Evolutionary conservation across 1,140 invertebrate genomes (phyloP).

Genomic region (Aphaenogaster floridana): DNA sequence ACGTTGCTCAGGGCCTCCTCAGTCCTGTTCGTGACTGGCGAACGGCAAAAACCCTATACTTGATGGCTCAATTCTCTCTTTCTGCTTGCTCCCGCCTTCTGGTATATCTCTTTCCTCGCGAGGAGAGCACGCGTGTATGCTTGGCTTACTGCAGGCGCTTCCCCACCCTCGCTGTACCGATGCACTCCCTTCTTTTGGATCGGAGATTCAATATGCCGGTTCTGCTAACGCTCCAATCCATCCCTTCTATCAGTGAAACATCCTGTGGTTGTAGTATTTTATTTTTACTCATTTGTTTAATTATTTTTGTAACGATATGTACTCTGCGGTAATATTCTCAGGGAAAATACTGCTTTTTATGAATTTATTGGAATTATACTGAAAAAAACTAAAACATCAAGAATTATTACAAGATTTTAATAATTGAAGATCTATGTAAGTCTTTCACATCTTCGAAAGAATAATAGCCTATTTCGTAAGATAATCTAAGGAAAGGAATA

Average conservation of each 20-base stretch:
- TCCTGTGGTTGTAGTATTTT: neutral
- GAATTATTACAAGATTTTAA: neutral
- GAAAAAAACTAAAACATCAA: neutral
- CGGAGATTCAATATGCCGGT: conserved; percentile 35
- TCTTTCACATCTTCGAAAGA: neutral
- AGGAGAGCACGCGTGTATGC: conserved; percentile 21
- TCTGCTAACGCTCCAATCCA: neutral
- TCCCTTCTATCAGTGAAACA: neutral
- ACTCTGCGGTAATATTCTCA: neutral
- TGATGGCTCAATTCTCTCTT: conserved; percentile 50
- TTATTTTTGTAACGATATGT: conserved; percentile 22
- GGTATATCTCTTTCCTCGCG: conserved; percentile 34
- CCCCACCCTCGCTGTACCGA: conserved; percentile 25
- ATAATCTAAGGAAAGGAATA: neutral
- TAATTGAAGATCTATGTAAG: neutral
- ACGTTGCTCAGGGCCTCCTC: conserved; percentile 5
- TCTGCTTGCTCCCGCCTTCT: conserved; percentile 51
- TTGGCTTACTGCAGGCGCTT: conserved; percentile 18
- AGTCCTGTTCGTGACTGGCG: conserved; percentile 24
- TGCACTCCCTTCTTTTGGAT: conserved; percentile 22
- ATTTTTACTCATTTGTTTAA: conserved; percentile 37
- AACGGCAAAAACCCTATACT: conserved; percentile 50
- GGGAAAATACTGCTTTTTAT: neutral
- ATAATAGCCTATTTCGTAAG: neutral
- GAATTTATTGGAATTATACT: neutral